Percentiles rank a stretch among this genome's conserved stretches.
Evolutionary conservation across 1,140 invertebrate genomes (phyloP).

Genomic region (Platyscapa corneri): DNA sequence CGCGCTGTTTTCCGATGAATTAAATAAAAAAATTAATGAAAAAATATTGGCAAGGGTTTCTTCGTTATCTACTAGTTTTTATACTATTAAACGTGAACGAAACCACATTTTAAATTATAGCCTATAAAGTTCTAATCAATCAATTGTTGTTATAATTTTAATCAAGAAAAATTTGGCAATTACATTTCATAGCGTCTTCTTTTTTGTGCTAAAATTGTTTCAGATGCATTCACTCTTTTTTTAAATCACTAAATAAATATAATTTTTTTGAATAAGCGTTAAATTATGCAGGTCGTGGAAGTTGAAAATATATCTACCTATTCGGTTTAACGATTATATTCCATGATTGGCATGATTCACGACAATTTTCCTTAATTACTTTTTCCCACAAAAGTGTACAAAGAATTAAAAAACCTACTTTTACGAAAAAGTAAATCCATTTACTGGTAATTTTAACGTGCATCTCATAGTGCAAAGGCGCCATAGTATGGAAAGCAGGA

Average conservation of each 20-base stretch:
- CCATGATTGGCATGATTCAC: background rate
- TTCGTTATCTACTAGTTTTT: background rate
- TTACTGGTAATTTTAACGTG: background rate
- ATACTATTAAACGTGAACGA: background rate
- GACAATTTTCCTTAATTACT: background rate
- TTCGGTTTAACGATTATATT: background rate
- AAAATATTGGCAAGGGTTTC: slow-evolving; percentile 7
- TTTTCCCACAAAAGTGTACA: too few relatives aligned
- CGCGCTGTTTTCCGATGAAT: background rate
- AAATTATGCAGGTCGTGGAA: background rate
- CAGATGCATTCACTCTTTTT: background rate
- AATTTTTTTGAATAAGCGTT: background rate
- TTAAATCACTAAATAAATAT: background rate
- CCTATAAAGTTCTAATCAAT: background rate
- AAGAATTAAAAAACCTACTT: too few relatives aligned
- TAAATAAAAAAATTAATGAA: background rate
- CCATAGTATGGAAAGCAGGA: slow-evolving; percentile 66
- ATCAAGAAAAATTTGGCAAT: background rate
- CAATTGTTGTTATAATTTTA: background rate
- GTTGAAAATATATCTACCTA: background rate
- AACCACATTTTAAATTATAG: slow-evolving; percentile 9
- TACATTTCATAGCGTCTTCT: background rate
- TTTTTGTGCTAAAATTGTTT: background rate
- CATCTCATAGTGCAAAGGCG: background rate
- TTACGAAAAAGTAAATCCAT: background rate